phyloP scores from a whole-genome alignment of 2,797 vertebrate species.

The Cryptoprocta ferox region DNA sequence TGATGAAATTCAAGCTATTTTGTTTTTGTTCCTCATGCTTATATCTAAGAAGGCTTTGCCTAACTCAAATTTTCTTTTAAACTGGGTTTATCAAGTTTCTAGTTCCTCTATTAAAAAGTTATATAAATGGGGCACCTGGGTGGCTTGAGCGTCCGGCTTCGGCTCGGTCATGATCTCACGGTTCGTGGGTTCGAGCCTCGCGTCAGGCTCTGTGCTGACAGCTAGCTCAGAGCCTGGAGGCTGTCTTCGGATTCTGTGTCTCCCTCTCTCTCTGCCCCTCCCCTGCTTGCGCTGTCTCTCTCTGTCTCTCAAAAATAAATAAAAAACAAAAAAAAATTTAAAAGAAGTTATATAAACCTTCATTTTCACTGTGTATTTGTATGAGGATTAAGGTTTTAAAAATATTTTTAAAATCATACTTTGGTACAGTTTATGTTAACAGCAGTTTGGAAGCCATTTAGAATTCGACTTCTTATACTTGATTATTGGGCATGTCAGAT shows the following conservation, averaged over 20 bases:
- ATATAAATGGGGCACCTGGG: too few species aligned
- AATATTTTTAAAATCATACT: neutral
- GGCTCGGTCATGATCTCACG: too few species aligned
- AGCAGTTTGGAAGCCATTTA: neutral
- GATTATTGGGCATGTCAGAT: neutral
- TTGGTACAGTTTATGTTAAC: neutral
- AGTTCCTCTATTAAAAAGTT: neutral
- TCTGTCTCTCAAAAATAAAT: too few species aligned
- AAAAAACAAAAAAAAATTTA: too few species aligned
- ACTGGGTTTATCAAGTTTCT: neutral
- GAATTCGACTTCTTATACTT: neutral
- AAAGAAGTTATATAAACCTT: neutral
- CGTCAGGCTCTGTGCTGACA: too few species aligned
- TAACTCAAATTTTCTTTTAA: neutral
- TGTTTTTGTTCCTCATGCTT: neutral
- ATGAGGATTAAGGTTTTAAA: neutral
- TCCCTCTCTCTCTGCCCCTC: too few species aligned
- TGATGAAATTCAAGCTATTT: neutral
- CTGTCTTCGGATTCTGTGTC: too few species aligned
- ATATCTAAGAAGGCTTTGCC: neutral
- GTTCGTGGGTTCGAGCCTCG: too few species aligned
- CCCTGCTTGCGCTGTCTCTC: too few species aligned
- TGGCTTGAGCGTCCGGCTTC: too few species aligned
- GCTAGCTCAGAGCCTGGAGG: too few species aligned
- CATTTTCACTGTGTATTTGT: neutral